These are phyloP conservation scores for Hyalella azteca DNA, from an alignment of 2,888 invertebrate species.

Conservation along the genomic window DNA sequence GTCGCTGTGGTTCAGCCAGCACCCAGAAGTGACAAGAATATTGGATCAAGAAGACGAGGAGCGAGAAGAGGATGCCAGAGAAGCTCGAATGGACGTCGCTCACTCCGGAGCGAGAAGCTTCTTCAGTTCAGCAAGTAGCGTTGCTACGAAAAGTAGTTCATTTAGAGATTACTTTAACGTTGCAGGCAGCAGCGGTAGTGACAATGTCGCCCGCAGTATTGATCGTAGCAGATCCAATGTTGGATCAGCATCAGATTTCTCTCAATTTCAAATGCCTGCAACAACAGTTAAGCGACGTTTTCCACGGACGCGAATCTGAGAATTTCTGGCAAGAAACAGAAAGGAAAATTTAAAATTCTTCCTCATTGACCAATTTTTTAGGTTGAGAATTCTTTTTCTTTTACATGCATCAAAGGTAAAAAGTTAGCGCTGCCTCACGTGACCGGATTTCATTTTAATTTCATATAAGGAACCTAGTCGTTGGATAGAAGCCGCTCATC, in stretches of 20 bases:
- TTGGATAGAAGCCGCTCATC: no score
- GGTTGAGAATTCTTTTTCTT: no score
- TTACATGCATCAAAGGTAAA: no score
- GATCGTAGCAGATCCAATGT: not conserved
- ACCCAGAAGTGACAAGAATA: not conserved
- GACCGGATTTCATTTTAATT: no score
- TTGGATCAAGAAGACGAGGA: conserved; percentile 9
- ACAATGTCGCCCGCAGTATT: not conserved
- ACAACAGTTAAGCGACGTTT: not conserved
- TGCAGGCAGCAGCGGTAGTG: not conserved
- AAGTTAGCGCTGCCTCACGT: no score
- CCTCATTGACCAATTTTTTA: no score
- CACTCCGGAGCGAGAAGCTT: not conserved
- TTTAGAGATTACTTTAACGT: not conserved
- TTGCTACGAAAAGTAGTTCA: not conserved
- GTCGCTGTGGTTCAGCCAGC: conserved; percentile 25
- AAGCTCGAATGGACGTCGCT: not conserved
- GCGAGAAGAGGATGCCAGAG: not conserved
- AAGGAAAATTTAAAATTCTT: no score
- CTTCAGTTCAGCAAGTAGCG: not conserved
- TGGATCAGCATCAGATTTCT: not conserved
- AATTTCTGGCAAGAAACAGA: no score
- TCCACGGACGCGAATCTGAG: not conserved
- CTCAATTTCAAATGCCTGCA: not conserved
- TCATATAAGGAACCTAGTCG: no score